Evolutionary conservation across 2,888 invertebrate species (phyloP).

Genomic region (Polydrusus cervinus): DNA sequence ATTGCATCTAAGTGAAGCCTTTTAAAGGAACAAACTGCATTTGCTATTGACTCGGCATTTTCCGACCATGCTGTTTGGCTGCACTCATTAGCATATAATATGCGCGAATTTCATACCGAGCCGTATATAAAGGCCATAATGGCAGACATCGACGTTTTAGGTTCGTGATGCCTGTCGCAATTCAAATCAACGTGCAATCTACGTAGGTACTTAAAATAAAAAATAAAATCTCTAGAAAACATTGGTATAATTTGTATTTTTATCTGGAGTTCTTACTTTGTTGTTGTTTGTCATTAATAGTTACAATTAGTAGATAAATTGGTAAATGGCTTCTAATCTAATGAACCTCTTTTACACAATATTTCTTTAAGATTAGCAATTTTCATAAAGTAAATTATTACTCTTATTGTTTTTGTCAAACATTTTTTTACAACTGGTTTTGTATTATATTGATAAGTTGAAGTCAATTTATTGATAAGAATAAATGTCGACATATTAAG

Average conservation of each 20-base stretch:
- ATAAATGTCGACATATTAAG: too few species aligned
- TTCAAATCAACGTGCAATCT: conserved; percentile 23
- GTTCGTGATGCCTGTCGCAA: conserved; percentile 33
- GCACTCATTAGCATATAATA: conserved; percentile 34
- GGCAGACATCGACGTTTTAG: conserved; percentile 26
- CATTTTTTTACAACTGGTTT: too few species aligned
- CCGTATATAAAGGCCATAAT: conserved; percentile 26
- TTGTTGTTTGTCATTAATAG: too few species aligned
- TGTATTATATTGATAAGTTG: too few species aligned
- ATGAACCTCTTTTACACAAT: too few species aligned
- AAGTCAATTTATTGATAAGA: too few species aligned
- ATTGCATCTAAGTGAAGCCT: conserved; percentile 10
- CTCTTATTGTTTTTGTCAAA: too few species aligned
- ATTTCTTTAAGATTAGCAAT: too few species aligned
- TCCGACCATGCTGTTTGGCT: conserved; percentile 23
- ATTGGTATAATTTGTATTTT: neutral
- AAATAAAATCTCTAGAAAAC: neutral
- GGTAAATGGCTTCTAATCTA: too few species aligned
- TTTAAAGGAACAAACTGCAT: conserved; percentile 25
- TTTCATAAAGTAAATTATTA: too few species aligned
- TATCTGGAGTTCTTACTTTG: too few species aligned
- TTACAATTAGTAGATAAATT: too few species aligned
- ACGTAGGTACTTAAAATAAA: conserved; percentile 8
- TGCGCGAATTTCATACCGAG: conserved; percentile 33
- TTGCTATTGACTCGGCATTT: conserved; percentile 21